phyloP scores from a whole-genome alignment of 2,113 vertebrate species.

The Marmota flaviventris region DNA sequence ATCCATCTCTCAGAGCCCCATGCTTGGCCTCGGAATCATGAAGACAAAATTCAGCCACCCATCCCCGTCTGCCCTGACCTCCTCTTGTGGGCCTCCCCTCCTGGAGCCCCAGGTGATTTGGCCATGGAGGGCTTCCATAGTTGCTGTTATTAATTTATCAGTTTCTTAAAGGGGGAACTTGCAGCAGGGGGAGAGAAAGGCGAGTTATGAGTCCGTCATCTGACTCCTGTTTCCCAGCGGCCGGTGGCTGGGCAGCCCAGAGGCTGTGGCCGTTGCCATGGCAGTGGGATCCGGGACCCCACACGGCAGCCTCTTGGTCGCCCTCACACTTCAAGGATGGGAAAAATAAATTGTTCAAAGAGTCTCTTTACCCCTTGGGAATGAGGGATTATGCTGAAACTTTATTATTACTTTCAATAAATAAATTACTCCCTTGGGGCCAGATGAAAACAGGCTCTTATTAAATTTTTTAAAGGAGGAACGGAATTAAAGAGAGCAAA shows the following conservation, averaged over 20 bases:
- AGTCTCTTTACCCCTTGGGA: slow-evolving; percentile 64
- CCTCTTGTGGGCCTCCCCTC: too few relatives aligned
- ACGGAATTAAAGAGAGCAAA: slow-evolving; percentile 75
- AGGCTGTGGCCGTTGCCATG: slow-evolving; percentile 53
- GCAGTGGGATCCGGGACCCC: slow-evolving; percentile 38
- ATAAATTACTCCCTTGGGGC: slow-evolving; percentile 82
- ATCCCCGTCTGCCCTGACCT: background rate
- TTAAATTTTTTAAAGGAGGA: slow-evolving; percentile 77
- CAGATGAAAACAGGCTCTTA: slow-evolving; percentile 82
- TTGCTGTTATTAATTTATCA: background rate
- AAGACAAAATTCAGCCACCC: background rate
- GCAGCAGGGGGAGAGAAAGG: background rate
- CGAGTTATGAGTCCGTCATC: background rate
- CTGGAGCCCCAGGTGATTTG: background rate
- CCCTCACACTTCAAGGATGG: slow-evolving; percentile 77
- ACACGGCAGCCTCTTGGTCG: slow-evolving; percentile 35
- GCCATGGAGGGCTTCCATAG: background rate
- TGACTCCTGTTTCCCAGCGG: background rate
- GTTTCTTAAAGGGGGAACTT: background rate
- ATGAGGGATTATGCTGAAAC: slow-evolving; percentile 78
- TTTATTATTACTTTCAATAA: slow-evolving; percentile 85
- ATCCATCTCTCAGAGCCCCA: too few relatives aligned
- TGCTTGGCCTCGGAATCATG: background rate
- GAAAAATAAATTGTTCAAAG: slow-evolving; percentile 84
- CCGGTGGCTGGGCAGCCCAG: background rate